Percentiles rank a stretch among this genome's conserved stretches.
phyloP scores from a whole-genome alignment of 2,797 vertebrate genomes.

The Sandelia bainsii region DNA sequence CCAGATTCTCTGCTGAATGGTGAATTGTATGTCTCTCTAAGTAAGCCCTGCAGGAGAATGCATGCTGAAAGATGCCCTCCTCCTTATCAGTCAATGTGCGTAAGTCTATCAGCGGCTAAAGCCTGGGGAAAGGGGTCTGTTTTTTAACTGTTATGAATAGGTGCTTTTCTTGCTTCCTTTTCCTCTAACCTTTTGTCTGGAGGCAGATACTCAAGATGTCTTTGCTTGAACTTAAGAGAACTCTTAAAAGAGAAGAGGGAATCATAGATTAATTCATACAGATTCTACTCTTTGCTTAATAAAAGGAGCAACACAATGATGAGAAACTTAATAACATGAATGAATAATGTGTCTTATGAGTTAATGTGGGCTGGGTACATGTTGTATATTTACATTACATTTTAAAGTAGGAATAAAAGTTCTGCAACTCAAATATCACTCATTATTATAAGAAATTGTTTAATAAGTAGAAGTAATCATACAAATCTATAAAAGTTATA shows the following conservation, averaged over 20 bases:
- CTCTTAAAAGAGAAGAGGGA: constrained; percentile 16
- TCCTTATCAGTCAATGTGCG: constrained; percentile 79
- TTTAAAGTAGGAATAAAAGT: no score
- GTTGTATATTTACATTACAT: no score
- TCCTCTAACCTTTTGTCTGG: constrained; percentile 59
- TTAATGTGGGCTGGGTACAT: neutral
- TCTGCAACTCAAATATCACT: no score
- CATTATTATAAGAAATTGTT: no score
- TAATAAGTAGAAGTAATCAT: neutral
- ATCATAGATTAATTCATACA: neutral
- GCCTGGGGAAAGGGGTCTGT: constrained; percentile 75
- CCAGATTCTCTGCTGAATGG: constrained; percentile 69
- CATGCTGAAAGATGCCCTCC: constrained; percentile 82
- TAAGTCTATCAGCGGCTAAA: constrained; percentile 81
- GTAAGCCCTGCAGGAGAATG: constrained; percentile 77
- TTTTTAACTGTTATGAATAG: constrained; percentile 84
- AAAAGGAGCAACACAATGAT: neutral
- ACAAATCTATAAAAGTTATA: no score
- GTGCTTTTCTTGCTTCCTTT: constrained; percentile 80
- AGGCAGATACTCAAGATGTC: constrained; percentile 62
- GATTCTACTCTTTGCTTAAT: neutral
- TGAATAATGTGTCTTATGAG: neutral
- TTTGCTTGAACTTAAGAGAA: constrained; percentile 55
- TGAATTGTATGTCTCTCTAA: constrained; percentile 69
- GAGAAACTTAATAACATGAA: neutral